These are phyloP conservation scores for Prietella phreatophila DNA, from an alignment of 2,113 vertebrate genomes.

Conservation along the genomic window DNA sequence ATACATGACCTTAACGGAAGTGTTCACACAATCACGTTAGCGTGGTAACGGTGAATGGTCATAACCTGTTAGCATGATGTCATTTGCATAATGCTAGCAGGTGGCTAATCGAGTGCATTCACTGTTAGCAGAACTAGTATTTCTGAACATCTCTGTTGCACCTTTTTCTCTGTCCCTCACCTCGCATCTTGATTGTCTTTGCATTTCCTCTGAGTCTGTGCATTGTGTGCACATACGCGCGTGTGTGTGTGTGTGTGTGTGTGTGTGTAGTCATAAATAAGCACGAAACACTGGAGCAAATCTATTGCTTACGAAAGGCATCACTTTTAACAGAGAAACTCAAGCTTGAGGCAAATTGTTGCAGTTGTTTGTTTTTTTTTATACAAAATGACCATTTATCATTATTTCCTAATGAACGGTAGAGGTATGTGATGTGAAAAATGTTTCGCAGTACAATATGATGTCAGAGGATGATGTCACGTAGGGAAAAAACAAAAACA, in stretches of 20 bases:
- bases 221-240: constrained; percentile 49
- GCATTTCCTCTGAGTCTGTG: constrained; percentile 70
- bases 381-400: constrained; percentile 52
- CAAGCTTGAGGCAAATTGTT: constrained; percentile 64
- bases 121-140: not conserved
- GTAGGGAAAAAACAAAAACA: constrained; percentile 36
- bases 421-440: constrained; percentile 52
- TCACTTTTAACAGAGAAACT: constrained; percentile 65
- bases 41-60: not conserved
- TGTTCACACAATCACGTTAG: not conserved
- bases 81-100: not conserved
- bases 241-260: constrained; percentile 63
- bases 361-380: constrained; percentile 52
- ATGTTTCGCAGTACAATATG: constrained; percentile 40
- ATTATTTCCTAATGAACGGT: constrained; percentile 46
- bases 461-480: constrained; percentile 27
- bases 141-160: constrained; percentile 4
- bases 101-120: not conserved
- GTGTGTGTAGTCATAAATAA: constrained; percentile 69
- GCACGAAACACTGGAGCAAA: constrained; percentile 67
- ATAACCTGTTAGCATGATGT: not conserved
- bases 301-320: constrained; percentile 76
- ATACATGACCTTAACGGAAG: constrained; percentile 2
- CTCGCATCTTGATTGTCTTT: constrained; percentile 75
- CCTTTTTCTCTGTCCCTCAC: constrained; percentile 30